Percentiles rank a stretch among this genome's conserved stretches.
Conservation (phyloP, 1,140 invertebrate species). For the Drosophila pachea region DNA sequence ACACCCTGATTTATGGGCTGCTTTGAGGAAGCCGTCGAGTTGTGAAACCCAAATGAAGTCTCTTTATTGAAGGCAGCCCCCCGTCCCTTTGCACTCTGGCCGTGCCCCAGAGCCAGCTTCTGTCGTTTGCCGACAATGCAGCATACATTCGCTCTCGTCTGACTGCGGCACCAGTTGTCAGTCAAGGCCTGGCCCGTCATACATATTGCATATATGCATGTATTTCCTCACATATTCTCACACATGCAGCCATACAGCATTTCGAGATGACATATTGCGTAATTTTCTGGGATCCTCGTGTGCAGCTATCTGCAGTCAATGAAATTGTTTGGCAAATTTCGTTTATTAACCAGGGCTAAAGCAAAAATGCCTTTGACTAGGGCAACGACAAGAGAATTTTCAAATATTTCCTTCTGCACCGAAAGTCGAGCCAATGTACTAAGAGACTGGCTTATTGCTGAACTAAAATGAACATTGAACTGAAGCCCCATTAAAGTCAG, state of each 20-base stretch:
- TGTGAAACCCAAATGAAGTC: too few relatives aligned
- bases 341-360: background rate
- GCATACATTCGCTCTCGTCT: too few relatives aligned
- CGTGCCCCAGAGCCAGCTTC: too few relatives aligned
- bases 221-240: too few relatives aligned
- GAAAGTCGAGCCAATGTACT: background rate
- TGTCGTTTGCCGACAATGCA: too few relatives aligned
- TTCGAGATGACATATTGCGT: background rate
- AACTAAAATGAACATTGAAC: background rate
- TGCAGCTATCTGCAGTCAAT: background rate
- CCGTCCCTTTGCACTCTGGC: too few relatives aligned
- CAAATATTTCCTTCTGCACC: background rate
- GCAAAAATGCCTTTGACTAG: conserved; percentile 1
- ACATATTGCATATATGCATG: too few relatives aligned
- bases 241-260: background rate
- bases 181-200: too few relatives aligned
- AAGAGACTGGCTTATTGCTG: background rate
- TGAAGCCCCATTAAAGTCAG: background rate
- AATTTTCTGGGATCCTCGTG: background rate
- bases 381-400: background rate
- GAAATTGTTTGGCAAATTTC: conserved; percentile 3
- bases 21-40: too few relatives aligned
- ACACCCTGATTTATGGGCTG: too few relatives aligned
- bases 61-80: too few relatives aligned
- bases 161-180: too few relatives aligned